Evolutionary conservation across 2,797 vertebrate species (phyloP), one percentile per base, ranked within the genome.

Genomic region (Odontamblyopus lacepedii): DNA sequence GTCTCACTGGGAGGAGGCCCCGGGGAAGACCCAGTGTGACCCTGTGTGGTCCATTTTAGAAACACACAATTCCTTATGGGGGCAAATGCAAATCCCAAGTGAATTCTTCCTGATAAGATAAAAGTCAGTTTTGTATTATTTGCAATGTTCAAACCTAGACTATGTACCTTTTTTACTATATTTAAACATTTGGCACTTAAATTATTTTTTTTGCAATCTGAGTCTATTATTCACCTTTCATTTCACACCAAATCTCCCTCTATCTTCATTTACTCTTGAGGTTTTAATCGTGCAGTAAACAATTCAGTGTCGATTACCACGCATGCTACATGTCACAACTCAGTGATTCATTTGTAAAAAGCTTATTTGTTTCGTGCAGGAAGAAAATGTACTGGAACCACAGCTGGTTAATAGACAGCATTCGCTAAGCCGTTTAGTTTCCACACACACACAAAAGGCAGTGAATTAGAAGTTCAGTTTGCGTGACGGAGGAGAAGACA

Each of bases 291-390:
- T 19, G 74, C 27, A 69, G 77, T 73, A 83, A 85, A 85, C 78
- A 72, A 57, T 59, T 78, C 73, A 78, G 64, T 51, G 55, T 73
- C 80, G 81, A 85, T 76, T 80, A 78, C 0, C 23, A 60, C 60
- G 2, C 72, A 69, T 72, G 67, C 68, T 55, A 80, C 76, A 84
- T 7, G 85, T 86, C 81, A 80, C 75, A 11, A 81, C 79, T 77
- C 78, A 72, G 67, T 30, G 74, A 32, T 73, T 84, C 70, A 3
- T 71, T 80, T 80, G 62, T 76, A 70, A 78, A 63, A 78, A 60
- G 68, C 67, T 80, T 73, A 75, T 80, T 83, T 75, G 38, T 83
- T 78, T 82, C 23, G 83, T 63, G 44, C 67, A 73, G 78, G 51
- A 66, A 50, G 57, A 74, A 73, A 11, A 61, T 26, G 53, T 18